Base-by-base conservation (phyloP, 1,140 invertebrate species). In the Bombyx mandarina region DNA sequence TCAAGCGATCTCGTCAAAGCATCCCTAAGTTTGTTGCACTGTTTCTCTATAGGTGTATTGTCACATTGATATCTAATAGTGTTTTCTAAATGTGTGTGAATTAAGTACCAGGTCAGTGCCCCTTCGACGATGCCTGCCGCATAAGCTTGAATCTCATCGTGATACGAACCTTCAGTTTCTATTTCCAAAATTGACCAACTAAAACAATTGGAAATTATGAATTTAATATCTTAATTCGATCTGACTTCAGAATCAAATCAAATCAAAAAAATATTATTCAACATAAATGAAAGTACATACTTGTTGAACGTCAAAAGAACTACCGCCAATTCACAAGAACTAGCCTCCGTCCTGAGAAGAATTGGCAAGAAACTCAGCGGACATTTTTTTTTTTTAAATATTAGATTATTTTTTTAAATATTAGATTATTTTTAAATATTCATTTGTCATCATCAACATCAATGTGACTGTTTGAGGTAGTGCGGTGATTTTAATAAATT, bases 51-150 rank as follows among this genome's bases (percentile, higher is more conserved):
- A 61, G 91, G 76, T 64, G 90, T 89, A 9, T 90, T 88, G 1
- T 92, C 88, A 72, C 95, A 97, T 60, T 91, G 91, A 2, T 90
- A 87, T 48, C 90, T 86, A 26, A 96, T 90, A 1, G 94, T 95
- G 73, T 96, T 91, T 61, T 91, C 86, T 90, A 94, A 94, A 75
- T 95, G 94, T 69, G 93, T 91, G 73, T 93, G 91, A 55, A 97
- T 96, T 42, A 96, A 88, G 64, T 93, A 92, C 90, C 93, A 93
- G 4, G 94, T 95, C 1, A 96, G 75, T 43, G 92, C 92, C 0
- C 96, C 96, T 85, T 98, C 96, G 1, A 95, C 88, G n/a, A 96
- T 89, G 7, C 97, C 97, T n/a, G 96, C 96, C 2, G 94, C 93
- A 77, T 94, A 96, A 0, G 95, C 95, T 87, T 98, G 96, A 7